phyloP scores from a whole-genome alignment of 2,888 invertebrate species.

The Suillia variegata region DNA sequence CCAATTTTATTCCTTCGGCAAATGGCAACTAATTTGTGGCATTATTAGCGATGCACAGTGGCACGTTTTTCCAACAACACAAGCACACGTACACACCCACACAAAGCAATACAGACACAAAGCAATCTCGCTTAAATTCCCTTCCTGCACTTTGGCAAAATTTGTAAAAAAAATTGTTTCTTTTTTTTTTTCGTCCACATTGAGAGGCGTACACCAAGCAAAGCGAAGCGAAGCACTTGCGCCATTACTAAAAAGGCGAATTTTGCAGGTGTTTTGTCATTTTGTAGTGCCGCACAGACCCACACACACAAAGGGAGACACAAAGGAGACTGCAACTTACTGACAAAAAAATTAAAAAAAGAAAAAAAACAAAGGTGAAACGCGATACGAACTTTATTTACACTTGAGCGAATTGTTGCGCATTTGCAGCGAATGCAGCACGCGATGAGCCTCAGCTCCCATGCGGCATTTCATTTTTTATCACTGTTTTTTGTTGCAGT shows the following conservation, averaged over 20 bases:
- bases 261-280: constrained; percentile 46
- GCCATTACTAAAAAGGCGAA: background rate
- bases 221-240: too few relatives aligned
- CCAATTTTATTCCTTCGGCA: too few relatives aligned
- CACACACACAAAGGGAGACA: too few relatives aligned
- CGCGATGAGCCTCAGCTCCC: too few relatives aligned
- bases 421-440: constrained; percentile 38
- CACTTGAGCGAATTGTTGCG: constrained; percentile 54
- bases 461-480: too few relatives aligned
- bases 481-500: too few relatives aligned
- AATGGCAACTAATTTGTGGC: background rate
- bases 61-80: background rate
- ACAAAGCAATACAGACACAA: too few relatives aligned
- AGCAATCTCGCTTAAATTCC: too few relatives aligned
- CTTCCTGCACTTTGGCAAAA: too few relatives aligned
- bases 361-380: constrained; percentile 5
- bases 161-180: too few relatives aligned
- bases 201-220: too few relatives aligned
- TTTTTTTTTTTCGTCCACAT: background rate
- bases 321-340: too few relatives aligned
- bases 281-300: constrained; percentile 35
- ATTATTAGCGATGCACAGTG: background rate
- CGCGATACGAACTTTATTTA: constrained; percentile 46
- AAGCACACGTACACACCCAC: background rate
- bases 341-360: background rate